Evolutionary conservation across 1,140 invertebrate species (phyloP).

Genomic region (Ceratoteleas bidentatus): DNA sequence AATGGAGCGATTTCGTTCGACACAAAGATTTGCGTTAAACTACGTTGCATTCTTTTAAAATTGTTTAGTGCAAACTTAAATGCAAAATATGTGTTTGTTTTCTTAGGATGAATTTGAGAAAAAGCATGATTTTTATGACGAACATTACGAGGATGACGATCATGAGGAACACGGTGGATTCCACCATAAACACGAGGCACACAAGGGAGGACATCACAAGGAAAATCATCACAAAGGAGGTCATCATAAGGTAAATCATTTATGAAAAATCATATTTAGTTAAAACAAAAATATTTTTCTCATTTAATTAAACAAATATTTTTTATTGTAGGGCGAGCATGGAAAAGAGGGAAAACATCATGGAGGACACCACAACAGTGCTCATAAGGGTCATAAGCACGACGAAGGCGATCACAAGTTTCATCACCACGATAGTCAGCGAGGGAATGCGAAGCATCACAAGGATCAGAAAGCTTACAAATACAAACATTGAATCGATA

Average conservation of each 20-base stretch:
- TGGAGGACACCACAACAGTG: constrained; percentile 82
- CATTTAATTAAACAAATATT: background rate
- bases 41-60: background rate
- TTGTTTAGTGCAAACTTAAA: too few species aligned
- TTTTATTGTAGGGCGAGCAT: constrained; percentile 76
- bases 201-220: constrained; percentile 81
- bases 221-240: constrained; percentile 78
- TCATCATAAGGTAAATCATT: constrained; percentile 79
- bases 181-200: constrained; percentile 81
- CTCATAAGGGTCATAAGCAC: constrained; percentile 82
- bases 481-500: constrained; percentile 28
- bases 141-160: constrained; percentile 85
- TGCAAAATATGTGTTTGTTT: background rate
- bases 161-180: constrained; percentile 85
- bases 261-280: too few species aligned
- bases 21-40: background rate
- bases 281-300: too few species aligned
- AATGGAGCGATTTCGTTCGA: too few species aligned
- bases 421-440: constrained; percentile 78
- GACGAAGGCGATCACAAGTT: constrained; percentile 81
- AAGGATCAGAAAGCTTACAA: constrained; percentile 15
- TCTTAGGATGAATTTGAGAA: constrained; percentile 86
- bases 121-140: constrained; percentile 87
- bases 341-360: constrained; percentile 82
- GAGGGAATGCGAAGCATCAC: constrained; percentile 13